These are phyloP conservation scores for Prorops nasuta DNA, from an alignment of 1,140 invertebrate species.

Conservation along the genomic window DNA sequence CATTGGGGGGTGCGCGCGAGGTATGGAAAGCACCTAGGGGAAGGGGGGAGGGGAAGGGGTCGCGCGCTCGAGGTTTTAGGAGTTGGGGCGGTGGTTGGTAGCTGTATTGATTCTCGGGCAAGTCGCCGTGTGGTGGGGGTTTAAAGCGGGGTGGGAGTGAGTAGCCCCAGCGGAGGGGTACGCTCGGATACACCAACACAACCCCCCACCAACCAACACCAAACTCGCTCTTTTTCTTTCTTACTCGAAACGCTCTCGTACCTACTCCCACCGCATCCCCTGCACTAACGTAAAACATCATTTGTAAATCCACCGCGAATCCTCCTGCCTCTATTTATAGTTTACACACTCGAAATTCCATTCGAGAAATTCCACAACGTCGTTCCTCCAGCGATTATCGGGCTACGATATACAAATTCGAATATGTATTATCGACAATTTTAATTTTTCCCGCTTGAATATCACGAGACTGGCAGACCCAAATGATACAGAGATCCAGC, in stretches of 20 bases:
- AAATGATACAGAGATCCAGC: too few relatives aligned
- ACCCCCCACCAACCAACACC: constrained; percentile 14
- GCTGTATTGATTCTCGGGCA: constrained; percentile 53
- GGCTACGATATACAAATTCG: too few relatives aligned
- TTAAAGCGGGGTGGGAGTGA: constrained; percentile 6
- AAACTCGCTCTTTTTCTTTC: constrained; percentile 17
- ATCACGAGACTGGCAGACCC: too few relatives aligned
- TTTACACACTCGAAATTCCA: too few relatives aligned
- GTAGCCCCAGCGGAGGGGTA: constrained; percentile 6
- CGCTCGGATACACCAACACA: constrained; percentile 44
- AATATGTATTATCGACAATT: too few relatives aligned
- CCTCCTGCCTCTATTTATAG: too few relatives aligned
- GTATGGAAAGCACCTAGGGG: too few relatives aligned
- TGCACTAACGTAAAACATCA: not conserved
- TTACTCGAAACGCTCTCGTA: not conserved
- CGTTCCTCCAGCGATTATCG: too few relatives aligned
- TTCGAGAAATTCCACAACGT: too few relatives aligned
- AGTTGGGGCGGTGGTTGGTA: constrained; percentile 46
- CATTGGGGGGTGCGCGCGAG: too few relatives aligned
- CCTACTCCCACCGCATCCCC: not conserved
- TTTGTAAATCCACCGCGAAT: not conserved
- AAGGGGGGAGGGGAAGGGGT: constrained; percentile 19
- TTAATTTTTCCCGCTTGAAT: too few relatives aligned
- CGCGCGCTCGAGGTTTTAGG: constrained; percentile 22
- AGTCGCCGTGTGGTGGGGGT: constrained; percentile 17